A percentile compares a stretch with the other conserved stretches of the same genome.
phyloP scores from a whole-genome alignment of 2,113 vertebrate genomes.

The Corvus hawaiiensis region DNA sequence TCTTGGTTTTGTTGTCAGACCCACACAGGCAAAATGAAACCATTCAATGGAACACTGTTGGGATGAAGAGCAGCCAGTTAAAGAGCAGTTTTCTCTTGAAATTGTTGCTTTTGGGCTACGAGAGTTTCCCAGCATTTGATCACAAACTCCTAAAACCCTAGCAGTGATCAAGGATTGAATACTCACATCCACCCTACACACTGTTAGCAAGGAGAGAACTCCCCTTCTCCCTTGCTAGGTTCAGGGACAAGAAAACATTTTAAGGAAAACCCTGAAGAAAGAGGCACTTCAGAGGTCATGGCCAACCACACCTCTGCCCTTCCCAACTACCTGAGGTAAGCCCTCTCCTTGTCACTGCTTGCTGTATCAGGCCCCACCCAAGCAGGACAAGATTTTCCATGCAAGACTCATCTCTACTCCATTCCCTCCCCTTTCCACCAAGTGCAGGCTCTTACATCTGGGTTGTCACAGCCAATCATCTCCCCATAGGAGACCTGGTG shows the following conservation, averaged over 20 bases:
- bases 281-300: background rate
- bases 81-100: background rate
- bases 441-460: constrained; percentile 82
- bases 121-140: background rate
- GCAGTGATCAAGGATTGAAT: background rate
- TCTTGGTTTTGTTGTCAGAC: constrained; percentile 94
- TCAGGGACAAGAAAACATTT: background rate
- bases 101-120: background rate
- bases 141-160: background rate
- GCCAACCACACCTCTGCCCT: background rate
- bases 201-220: background rate
- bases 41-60: constrained; percentile 96
- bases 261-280: background rate
- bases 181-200: background rate
- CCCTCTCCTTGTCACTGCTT: background rate
- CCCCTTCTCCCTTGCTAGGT: background rate
- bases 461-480: constrained; percentile 99
- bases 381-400: background rate
- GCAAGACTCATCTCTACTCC: background rate
- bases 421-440: background rate
- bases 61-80: background rate
- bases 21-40: constrained; percentile 99
- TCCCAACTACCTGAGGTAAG: background rate
- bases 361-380: background rate
- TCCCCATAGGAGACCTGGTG: constrained; percentile 98